Conservation (phyloP, 2,113 vertebrate genomes). For the Petaurus breviceps region DNA sequence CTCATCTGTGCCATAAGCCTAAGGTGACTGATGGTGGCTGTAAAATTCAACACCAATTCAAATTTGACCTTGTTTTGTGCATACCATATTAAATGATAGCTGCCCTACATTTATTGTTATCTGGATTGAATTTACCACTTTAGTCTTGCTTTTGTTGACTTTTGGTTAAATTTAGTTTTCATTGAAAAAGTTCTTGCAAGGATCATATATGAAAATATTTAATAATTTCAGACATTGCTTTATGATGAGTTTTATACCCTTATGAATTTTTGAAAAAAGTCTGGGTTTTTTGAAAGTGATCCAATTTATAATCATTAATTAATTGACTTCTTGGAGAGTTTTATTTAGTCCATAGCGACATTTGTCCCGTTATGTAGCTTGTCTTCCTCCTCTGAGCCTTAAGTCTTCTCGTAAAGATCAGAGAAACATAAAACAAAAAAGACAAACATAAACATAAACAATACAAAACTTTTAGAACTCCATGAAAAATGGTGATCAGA, state of each 20-base stretch:
- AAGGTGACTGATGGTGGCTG: neutral
- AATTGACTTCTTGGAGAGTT: neutral
- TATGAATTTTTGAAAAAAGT: too few relatives aligned
- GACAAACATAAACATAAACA: constrained; percentile 2
- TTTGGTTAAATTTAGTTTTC: neutral
- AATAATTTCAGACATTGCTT: too few relatives aligned
- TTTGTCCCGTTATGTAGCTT: constrained; percentile 33
- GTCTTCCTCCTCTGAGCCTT: constrained; percentile 33
- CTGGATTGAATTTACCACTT: neutral
- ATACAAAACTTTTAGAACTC: constrained; percentile 49
- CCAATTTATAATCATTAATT: constrained; percentile 22
- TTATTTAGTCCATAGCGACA: constrained; percentile 22
- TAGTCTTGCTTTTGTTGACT: neutral
- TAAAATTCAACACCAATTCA: neutral
- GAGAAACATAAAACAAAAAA: constrained; percentile 57
- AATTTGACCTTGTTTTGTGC: neutral
- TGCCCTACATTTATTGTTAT: neutral
- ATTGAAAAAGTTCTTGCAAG: neutral
- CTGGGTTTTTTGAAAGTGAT: neutral
- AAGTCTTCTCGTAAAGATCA: constrained; percentile 48
- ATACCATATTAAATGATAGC: neutral
- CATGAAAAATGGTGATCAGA: constrained; percentile 63
- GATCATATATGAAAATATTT: too few relatives aligned
- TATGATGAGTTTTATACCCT: too few relatives aligned
- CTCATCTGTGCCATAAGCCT: neutral